Evolutionary conservation across 2,797 vertebrate species (phyloP).

Genomic region (Acipenser transmontanus): DNA sequence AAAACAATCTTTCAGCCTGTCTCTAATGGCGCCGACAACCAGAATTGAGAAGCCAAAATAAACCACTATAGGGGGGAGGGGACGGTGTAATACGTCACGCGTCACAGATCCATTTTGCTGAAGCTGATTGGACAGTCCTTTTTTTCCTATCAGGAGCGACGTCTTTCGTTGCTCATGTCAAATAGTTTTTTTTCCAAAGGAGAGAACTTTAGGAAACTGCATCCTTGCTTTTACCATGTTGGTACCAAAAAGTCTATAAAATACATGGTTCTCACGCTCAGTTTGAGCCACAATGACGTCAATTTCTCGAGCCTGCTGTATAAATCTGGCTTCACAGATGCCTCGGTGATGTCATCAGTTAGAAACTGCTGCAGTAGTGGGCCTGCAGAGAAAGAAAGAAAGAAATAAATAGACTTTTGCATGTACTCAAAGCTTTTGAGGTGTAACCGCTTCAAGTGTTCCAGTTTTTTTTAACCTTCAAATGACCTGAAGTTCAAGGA

Average conservation of each 20-base stretch:
- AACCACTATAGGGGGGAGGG: constrained; percentile 43
- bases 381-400: constrained; percentile 12
- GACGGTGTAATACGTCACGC: constrained; percentile 44
- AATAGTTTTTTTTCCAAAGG: constrained; percentile 7
- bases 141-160: constrained; percentile 20
- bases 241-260: constrained; percentile 6
- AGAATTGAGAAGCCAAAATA: constrained; percentile 68
- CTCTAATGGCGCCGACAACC: constrained; percentile 66
- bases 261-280: neutral
- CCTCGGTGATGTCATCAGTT: constrained; percentile 22
- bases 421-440: no score
- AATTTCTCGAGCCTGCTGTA: constrained; percentile 4
- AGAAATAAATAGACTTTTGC: no score
- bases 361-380: constrained; percentile 23
- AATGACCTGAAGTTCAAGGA: no score
- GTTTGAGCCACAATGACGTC: constrained; percentile 16
- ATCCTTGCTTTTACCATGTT: constrained; percentile 12
- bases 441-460: no score
- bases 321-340: constrained; percentile 14
- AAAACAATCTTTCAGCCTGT: constrained; percentile 41
- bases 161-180: constrained; percentile 18
- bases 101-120: constrained; percentile 43
- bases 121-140: constrained; percentile 24
- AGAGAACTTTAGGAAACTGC: constrained; percentile 12
- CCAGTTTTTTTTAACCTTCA: no score